Base-by-base conservation (phyloP, 2,113 vertebrate species). In the Mystacornis crossleyi region DNA sequence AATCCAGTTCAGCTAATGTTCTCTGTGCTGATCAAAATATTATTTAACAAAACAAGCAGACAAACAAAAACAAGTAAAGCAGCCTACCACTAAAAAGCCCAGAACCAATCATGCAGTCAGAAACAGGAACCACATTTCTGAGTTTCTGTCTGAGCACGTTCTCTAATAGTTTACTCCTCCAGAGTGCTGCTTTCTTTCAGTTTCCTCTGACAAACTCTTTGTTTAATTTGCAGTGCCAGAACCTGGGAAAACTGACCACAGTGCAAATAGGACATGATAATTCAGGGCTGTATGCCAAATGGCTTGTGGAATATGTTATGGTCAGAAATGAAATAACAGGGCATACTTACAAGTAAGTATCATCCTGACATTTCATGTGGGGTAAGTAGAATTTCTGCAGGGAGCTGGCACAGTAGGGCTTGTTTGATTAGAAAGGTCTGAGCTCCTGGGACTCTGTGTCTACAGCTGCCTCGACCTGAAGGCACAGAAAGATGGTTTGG, bases 231-330 rank as follows among this genome's bases (percentile, higher is more conserved):
- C 93, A 99, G 99, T 99, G 99, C 95, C 99, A 99, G 98, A 99
- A 99, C 97, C 97, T 99, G 92, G 99, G 99, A 42, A 99, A 99
- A 89, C 98, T 99, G 96, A 99, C 99, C 90, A 99, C 99, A 19
- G 99, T 99, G 84, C 99, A 99, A 97, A 99, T 99, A 98, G 99
- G 99, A 94, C 99, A 99, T 34, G 99, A 99, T 97, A 99, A 99
- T 98, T 98, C 99, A 33, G 99, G 99, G 14, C 97, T 99, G 51
- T 99, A 99, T 70, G 99, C 99, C 66, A 99, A 99, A 96, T 99
- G 99, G 99, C 98, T 99, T 36, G 99, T 99, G 95, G 99, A 99
- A 97, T 99, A 97, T 70, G 99, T 99, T 69, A 97, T 99, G 97
- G 99, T 99, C 95, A 99, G 99, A 90, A 99, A 99, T 69, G 99